Evolutionary conservation across 2,888 invertebrate species (phyloP).

Genomic region (Hemaris fuciformis): DNA sequence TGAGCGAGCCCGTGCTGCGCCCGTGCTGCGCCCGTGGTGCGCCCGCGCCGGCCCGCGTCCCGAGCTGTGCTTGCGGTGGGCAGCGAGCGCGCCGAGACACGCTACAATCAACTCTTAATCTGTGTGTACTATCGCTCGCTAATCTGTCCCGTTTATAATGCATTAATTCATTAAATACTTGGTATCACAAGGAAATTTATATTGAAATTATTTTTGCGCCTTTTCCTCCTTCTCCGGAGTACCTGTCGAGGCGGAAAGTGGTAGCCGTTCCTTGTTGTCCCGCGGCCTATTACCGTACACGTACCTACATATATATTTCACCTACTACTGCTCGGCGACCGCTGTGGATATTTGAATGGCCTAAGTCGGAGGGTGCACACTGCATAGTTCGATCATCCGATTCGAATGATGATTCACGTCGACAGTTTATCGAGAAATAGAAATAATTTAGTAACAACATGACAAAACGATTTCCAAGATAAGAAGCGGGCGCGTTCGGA

Average conservation of each 20-base stretch:
- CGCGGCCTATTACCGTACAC: no score
- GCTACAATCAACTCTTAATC: background rate
- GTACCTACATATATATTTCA: no score
- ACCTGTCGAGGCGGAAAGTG: background rate
- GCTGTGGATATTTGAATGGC: no score
- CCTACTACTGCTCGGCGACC: no score
- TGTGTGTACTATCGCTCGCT: background rate
- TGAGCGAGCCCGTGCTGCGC: background rate
- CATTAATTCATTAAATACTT: background rate
- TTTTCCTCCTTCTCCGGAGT: background rate
- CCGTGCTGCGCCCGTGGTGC: no score
- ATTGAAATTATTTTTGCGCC: background rate
- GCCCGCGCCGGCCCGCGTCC: background rate
- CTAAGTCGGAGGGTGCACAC: no score
- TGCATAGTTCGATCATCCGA: no score
- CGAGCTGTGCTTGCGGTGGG: background rate
- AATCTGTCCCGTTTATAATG: background rate
- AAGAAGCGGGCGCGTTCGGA: background rate
- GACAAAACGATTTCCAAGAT: background rate
- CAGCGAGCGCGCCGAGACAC: background rate
- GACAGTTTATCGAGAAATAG: slow-evolving; percentile 7
- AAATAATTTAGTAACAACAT: slow-evolving; percentile 6
- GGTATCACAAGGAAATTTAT: background rate
- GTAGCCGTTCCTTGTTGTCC: background rate
- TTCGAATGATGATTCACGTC: background rate